phyloP scores from a whole-genome alignment of 2,113 vertebrate species.

The Grantiella picta region DNA sequence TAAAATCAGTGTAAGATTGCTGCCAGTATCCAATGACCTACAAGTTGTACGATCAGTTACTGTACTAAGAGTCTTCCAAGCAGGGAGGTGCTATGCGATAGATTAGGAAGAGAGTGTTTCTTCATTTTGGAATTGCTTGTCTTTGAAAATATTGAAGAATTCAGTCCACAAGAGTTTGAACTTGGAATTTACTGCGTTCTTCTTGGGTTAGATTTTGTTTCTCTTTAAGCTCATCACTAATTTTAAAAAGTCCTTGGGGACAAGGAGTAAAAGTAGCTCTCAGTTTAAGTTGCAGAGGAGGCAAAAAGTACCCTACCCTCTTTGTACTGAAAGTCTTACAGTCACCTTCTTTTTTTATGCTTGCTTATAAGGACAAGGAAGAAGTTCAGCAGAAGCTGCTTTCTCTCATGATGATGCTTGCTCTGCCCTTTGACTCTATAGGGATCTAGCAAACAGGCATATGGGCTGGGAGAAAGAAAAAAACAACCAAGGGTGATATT shows the following conservation, averaged over 20 bases:
- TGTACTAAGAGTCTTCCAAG: not conserved
- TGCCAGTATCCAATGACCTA: not conserved
- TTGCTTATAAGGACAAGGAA: not conserved
- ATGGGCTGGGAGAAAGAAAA: rapidly evolving
- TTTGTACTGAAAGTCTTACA: not conserved
- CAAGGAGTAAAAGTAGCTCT: not conserved
- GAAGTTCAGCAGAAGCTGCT: not conserved
- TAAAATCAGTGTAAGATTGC: not conserved
- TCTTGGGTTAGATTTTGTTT: not conserved
- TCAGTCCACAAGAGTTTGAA: not conserved
- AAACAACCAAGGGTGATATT: not conserved
- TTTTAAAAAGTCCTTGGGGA: not conserved
- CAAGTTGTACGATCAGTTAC: not conserved
- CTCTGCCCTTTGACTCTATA: not conserved
- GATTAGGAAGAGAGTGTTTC: not conserved
- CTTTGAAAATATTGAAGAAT: not conserved
- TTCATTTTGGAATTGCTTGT: not conserved
- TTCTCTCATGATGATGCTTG: not conserved
- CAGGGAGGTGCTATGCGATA: not conserved
- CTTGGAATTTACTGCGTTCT: not conserved
- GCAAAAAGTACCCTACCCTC: not conserved
- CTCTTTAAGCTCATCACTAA: not conserved
- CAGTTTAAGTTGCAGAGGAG: not conserved
- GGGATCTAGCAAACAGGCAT: not conserved
- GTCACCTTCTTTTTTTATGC: not conserved